Conservation (phyloP, 2,888 invertebrate genomes). For the Drosophila paranaensis region DNA sequence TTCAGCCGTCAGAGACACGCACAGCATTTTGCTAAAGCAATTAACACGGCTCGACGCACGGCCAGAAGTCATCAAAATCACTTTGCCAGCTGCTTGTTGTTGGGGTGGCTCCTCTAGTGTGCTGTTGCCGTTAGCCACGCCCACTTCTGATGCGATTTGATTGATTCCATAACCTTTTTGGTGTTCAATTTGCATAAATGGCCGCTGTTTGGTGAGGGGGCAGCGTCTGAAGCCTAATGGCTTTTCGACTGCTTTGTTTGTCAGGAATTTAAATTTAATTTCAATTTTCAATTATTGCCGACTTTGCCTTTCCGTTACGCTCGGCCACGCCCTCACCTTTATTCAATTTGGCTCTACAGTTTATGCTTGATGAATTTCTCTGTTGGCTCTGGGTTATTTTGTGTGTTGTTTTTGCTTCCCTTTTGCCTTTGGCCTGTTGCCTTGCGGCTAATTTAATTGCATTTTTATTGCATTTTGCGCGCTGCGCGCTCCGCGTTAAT, state of each 20-base stretch:
- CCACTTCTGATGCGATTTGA: conserved; percentile 60
- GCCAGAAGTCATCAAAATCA: conserved; percentile 53
- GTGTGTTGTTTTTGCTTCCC: not conserved
- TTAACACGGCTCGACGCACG: conserved; percentile 62
- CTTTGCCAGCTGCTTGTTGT: not conserved
- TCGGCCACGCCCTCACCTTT: conserved; percentile 24
- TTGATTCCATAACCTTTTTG: conserved; percentile 68
- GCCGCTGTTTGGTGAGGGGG: conserved; percentile 9
- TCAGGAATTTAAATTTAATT: conserved; percentile 66
- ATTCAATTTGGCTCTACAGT: conserved; percentile 65
- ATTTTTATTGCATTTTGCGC: conserved; percentile 74
- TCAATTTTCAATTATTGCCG: conserved; percentile 72
- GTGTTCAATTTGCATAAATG: conserved; percentile 72
- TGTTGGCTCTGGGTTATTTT: conserved; percentile 3
- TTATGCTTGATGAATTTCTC: conserved; percentile 31
- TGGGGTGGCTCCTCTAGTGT: not conserved
- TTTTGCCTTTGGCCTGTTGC: conserved; percentile 34
- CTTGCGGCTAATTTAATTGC: conserved; percentile 80
- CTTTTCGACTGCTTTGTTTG: conserved; percentile 42
- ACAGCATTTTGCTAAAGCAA: conserved; percentile 54
- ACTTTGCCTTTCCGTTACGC: conserved; percentile 28
- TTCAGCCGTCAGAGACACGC: conserved; percentile 33
- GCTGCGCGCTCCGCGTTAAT: conserved; percentile 32
- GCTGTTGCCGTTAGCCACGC: conserved; percentile 39
- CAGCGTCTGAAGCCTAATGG: conserved; percentile 11